Conservation (phyloP, 2,888 invertebrate species). For the Digitonthophagus gazella region DNA sequence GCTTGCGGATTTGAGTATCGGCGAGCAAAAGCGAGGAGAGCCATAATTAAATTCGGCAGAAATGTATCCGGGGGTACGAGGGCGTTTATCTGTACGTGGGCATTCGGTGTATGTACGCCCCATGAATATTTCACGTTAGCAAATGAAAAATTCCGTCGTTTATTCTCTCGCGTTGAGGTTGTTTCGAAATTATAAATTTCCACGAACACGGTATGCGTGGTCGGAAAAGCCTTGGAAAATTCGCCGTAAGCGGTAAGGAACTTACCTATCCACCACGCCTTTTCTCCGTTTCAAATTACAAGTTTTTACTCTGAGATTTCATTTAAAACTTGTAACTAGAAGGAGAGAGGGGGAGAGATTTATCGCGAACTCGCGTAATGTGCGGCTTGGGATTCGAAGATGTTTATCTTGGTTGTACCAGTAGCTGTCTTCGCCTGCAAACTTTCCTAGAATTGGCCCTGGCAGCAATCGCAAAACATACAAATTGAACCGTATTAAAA, state of each 20-base stretch:
- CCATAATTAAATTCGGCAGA: background rate
- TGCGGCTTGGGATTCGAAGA: background rate
- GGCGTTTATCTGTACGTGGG: background rate
- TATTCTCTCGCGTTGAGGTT: background rate
- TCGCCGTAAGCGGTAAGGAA: too few relatives aligned
- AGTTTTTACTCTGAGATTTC: background rate
- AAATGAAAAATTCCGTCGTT: background rate
- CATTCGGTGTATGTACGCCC: background rate
- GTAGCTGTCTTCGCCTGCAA: background rate
- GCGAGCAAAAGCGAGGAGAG: background rate
- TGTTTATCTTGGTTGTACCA: background rate
- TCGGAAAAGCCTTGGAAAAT: background rate
- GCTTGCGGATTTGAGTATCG: background rate
- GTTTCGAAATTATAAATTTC: background rate
- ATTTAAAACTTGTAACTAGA: background rate
- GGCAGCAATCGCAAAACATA: too few relatives aligned
- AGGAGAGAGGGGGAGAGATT: background rate
- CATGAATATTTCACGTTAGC: background rate
- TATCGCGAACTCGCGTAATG: background rate
- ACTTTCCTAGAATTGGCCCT: background rate
- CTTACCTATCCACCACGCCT: background rate
- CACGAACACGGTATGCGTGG: background rate
- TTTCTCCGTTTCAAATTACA: background rate
- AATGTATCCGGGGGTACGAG: background rate
- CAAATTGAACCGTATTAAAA: too few relatives aligned